These are phyloP conservation scores for Holothuria leucospilota DNA, from an alignment of 53 echinoderm and acorn worm genomes.

Conservation along the genomic window DNA sequence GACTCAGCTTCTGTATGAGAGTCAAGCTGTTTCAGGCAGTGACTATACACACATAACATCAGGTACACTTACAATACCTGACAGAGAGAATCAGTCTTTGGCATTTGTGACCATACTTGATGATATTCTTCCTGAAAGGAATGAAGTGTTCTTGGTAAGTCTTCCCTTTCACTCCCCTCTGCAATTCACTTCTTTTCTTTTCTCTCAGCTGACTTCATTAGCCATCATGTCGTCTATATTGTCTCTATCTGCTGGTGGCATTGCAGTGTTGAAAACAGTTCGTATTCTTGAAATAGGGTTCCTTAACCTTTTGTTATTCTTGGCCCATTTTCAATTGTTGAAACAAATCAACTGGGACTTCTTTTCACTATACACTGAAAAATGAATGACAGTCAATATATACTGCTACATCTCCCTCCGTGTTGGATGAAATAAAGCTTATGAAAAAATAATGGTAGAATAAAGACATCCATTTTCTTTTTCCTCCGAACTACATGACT, in stretches of 20 bases:
- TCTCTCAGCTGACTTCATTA: background rate
- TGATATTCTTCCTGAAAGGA: constrained; percentile 84
- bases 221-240: background rate
- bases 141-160: constrained; percentile 91
- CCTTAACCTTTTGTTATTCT: no score
- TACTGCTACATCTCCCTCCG: no score
- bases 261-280: no score
- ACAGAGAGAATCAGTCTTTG: constrained; percentile 62
- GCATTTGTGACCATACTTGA: constrained; percentile 81
- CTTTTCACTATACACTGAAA: no score
- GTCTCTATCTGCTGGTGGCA: background rate
- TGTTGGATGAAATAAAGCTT: no score
- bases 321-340: no score
- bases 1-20: constrained; percentile 90
- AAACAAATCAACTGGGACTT: no score
- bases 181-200: background rate
- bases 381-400: no score
- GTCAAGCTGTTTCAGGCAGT: constrained; percentile 83
- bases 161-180: background rate
- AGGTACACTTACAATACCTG: constrained; percentile 77
- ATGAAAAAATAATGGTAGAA: no score
- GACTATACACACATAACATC: constrained; percentile 84
- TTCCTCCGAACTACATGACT: no score
- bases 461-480: no score
- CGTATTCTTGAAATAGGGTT: no score